Conservation (phyloP, 1,140 invertebrate genomes). For the Probaryconus sp. region DNA sequence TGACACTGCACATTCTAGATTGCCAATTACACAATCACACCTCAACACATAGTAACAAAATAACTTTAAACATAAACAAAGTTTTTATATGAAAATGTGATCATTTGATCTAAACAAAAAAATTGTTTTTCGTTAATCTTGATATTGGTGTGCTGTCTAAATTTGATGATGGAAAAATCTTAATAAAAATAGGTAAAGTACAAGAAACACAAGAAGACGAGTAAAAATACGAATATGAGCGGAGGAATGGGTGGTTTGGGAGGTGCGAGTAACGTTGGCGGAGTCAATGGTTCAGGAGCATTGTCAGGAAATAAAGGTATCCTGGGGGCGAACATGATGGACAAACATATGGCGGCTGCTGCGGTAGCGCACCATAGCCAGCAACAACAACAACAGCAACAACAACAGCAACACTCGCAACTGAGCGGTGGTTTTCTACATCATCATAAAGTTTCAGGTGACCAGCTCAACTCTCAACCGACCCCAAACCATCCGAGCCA, state of each 20-base stretch:
- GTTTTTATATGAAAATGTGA: too few relatives aligned
- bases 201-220: constrained; percentile 96
- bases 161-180: too few relatives aligned
- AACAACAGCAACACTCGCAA: constrained; percentile 70
- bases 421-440: constrained; percentile 71
- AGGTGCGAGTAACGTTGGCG: constrained; percentile 70
- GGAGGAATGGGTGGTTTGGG: constrained; percentile 75
- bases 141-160: too few relatives aligned
- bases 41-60: too few relatives aligned
- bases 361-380: constrained; percentile 74
- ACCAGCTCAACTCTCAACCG: constrained; percentile 73
- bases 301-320: constrained; percentile 73
- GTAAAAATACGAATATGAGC: constrained; percentile 79
- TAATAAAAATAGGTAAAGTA: constrained; percentile 98
- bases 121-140: too few relatives aligned
- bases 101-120: too few relatives aligned
- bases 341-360: constrained; percentile 75
- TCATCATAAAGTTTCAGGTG: constrained; percentile 75
- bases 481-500: constrained; percentile 75
- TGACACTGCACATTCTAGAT: too few relatives aligned
- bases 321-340: constrained; percentile 77
- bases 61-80: too few relatives aligned
- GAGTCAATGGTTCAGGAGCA: constrained; percentile 72
- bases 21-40: too few relatives aligned
- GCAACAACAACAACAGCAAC: constrained; percentile 74